Conservation (phyloP, 2,797 vertebrate species). For the Simalia tracyae region DNA sequence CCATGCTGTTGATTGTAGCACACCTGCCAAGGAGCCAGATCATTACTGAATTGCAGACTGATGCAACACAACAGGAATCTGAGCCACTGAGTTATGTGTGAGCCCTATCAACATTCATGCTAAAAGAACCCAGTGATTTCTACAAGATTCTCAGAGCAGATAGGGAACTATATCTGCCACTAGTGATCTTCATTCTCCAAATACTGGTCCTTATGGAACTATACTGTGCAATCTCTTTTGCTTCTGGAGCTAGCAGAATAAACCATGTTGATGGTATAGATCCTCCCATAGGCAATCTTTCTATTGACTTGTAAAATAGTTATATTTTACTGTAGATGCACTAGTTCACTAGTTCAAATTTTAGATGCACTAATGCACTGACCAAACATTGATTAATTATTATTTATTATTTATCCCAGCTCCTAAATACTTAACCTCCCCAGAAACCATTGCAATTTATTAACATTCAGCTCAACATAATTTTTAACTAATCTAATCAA, state of each 20-base stretch:
- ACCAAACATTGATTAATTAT: not conserved
- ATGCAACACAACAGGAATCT: not conserved
- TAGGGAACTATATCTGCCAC: not conserved
- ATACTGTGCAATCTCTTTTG: not conserved
- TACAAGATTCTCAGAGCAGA: not conserved
- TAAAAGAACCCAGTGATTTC: not conserved
- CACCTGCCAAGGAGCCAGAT: constrained; percentile 11
- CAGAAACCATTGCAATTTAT: not conserved
- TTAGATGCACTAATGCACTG: not conserved
- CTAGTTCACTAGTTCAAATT: not conserved
- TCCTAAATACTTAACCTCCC: not conserved
- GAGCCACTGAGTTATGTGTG: too few species aligned
- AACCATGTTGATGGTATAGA: not conserved
- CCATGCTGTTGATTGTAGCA: constrained; percentile 25
- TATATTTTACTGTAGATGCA: not conserved
- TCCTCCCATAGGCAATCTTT: not conserved
- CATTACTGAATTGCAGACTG: not conserved
- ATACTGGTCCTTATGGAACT: not conserved
- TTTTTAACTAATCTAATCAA: not conserved
- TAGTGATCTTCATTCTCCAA: not conserved
- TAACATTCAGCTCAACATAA: not conserved
- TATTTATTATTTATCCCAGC: not conserved
- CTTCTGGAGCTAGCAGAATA: not conserved
- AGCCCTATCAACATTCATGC: not conserved
- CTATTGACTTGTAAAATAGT: not conserved